These are phyloP conservation scores for Porites lutea DNA, from an alignment of 64 coral and sea anemone species.

Conservation along the genomic window DNA sequence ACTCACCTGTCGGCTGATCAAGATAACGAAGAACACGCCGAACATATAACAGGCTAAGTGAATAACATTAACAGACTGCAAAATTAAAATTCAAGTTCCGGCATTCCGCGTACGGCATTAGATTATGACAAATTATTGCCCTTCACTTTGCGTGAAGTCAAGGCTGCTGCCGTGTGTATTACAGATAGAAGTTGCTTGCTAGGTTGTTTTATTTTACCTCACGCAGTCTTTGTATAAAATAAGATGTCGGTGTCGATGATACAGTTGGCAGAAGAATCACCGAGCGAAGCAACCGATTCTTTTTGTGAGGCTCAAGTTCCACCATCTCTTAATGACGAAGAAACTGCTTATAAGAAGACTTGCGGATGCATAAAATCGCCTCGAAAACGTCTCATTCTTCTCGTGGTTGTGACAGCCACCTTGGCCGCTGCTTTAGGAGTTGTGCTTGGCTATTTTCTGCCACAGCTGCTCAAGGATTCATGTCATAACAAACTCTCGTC, in stretches of 20 bases:
- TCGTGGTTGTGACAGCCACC: neutral
- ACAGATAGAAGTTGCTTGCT: too few relatives aligned
- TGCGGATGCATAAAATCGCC: conserved; percentile 5
- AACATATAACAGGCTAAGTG: too few relatives aligned
- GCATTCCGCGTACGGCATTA: too few relatives aligned
- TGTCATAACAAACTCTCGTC: neutral
- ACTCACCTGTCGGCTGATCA: too few relatives aligned
- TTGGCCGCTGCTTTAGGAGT: conserved; percentile 13
- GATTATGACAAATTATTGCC: too few relatives aligned
- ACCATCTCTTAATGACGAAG: neutral
- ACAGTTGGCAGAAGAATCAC: neutral
- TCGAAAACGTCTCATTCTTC: neutral
- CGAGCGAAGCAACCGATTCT: neutral
- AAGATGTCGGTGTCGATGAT: neutral
- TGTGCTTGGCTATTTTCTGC: conserved; percentile 52
- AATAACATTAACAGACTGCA: too few relatives aligned
- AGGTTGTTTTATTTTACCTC: too few relatives aligned
- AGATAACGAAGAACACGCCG: too few relatives aligned
- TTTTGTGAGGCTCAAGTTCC: neutral
- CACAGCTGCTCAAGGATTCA: neutral
- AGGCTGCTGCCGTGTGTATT: too few relatives aligned
- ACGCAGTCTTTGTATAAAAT: neutral
- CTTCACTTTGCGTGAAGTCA: too few relatives aligned
- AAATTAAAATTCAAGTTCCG: too few relatives aligned
- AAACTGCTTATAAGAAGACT: neutral